These are phyloP conservation scores for Bugula neritina DNA, from an alignment of 2,888 invertebrate genomes.

Conservation along the genomic window DNA sequence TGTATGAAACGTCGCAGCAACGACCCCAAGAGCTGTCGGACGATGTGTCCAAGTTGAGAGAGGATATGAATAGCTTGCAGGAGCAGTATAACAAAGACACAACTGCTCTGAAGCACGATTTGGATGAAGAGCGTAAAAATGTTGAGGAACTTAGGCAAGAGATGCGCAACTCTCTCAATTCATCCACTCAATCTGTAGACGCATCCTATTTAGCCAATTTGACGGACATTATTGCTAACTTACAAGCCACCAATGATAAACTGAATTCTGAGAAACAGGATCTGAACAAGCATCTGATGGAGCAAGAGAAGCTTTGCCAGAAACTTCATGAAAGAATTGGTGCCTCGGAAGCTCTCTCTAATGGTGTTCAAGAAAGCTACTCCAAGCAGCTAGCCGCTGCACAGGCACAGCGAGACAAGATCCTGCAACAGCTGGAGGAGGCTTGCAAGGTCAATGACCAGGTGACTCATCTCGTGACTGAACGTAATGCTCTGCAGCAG, in stretches of 20 bases:
- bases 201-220: slow-evolving; percentile 7
- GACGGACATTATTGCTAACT: background rate
- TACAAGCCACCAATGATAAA: slow-evolving; percentile 7
- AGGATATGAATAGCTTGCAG: slow-evolving; percentile 17
- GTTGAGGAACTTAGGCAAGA: slow-evolving; percentile 8
- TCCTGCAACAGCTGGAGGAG: slow-evolving; percentile 23
- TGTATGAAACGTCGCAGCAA: background rate
- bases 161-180: slow-evolving; percentile 16
- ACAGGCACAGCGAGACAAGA: slow-evolving; percentile 1
- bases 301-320: slow-evolving; percentile 9
- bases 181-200: slow-evolving; percentile 3
- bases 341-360: background rate
- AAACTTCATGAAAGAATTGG: slow-evolving; percentile 17
- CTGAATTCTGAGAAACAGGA: slow-evolving; percentile 9
- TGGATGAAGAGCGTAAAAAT: slow-evolving; percentile 9
- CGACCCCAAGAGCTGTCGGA: background rate
- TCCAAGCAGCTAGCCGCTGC: slow-evolving; percentile 19
- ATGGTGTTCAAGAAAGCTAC: slow-evolving; percentile 22
- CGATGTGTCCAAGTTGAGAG: background rate
- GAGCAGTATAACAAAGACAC: slow-evolving; percentile 13
- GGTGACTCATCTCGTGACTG: slow-evolving; percentile 1
- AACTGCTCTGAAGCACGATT: background rate
- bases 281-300: slow-evolving; percentile 20
- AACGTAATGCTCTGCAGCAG: slow-evolving; percentile 16
- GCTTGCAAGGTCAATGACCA: slow-evolving; percentile 15